Percentiles rank a stretch among this genome's conserved stretches.
These are phyloP conservation scores for Entelurus aequoreus DNA, from an alignment of 2,113 vertebrate species.

Conservation along the genomic window DNA sequence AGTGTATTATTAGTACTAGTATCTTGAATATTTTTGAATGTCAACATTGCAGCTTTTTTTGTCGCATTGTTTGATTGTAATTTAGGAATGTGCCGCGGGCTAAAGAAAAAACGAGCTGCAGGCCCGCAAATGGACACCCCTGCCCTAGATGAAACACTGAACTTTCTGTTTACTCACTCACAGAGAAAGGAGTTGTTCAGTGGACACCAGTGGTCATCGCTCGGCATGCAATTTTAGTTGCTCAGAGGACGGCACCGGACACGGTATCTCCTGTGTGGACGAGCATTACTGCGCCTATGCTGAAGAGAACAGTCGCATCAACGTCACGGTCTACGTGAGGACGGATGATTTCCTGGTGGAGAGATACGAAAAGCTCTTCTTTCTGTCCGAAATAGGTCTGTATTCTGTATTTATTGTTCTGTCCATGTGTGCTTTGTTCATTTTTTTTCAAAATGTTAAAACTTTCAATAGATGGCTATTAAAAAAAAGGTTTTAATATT, in stretches of 20 bases:
- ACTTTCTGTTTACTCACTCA: constrained; percentile 7
- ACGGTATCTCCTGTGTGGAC: constrained; percentile 42
- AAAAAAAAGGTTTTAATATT: too few species aligned
- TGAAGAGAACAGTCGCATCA: constrained; percentile 46
- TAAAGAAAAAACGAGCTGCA: background rate
- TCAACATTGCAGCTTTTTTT: too few species aligned
- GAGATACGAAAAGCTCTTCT: constrained; percentile 41
- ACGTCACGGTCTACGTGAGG: constrained; percentile 31
- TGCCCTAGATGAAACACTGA: too few species aligned
- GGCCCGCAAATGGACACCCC: too few species aligned
- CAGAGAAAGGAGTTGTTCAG: constrained; percentile 19
- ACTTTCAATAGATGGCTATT: too few species aligned
- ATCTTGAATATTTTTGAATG: too few species aligned
- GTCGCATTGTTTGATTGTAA: too few species aligned
- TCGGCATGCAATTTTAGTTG: constrained; percentile 56
- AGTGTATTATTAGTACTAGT: too few species aligned
- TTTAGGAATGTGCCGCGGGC: background rate
- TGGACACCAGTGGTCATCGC: constrained; percentile 10
- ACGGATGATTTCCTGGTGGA: constrained; percentile 45
- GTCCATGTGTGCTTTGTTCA: too few species aligned
- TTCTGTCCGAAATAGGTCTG: constrained; percentile 56
- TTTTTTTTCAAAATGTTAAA: too few species aligned
- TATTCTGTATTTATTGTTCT: background rate
- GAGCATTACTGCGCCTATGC: constrained; percentile 47
- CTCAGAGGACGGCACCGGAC: constrained; percentile 18